Conservation (phyloP, 2,888 invertebrate genomes). For the Drosophila pseudotakahashii region DNA sequence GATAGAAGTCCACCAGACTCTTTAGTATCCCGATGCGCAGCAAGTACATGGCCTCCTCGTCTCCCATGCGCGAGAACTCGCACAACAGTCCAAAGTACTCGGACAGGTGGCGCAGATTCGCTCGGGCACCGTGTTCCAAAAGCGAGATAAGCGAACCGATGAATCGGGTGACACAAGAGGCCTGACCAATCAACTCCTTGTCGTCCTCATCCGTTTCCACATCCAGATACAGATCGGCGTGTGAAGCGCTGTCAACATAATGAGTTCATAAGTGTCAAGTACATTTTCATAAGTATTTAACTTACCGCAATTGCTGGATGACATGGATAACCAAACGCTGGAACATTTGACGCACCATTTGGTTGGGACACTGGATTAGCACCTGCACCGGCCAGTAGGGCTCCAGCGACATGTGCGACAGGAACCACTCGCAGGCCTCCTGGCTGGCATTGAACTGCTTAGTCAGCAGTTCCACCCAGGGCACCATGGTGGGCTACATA, state of each 20-base stretch:
- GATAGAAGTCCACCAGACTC: slow-evolving; percentile 95
- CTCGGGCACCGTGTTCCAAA: slow-evolving; percentile 94
- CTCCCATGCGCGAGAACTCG: slow-evolving; percentile 98
- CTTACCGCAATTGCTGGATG: slow-evolving; percentile 92
- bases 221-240: slow-evolving; percentile 87
- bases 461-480: slow-evolving; percentile 97
- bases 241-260: slow-evolving; percentile 84
- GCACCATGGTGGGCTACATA: slow-evolving; percentile 94
- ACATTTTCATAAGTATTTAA: not conserved
- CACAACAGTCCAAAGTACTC: slow-evolving; percentile 96
- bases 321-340: slow-evolving; percentile 97
- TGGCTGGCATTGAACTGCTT: slow-evolving; percentile 97
- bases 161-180: slow-evolving; percentile 96
- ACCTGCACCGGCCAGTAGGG: slow-evolving; percentile 98
- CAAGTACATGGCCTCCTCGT: slow-evolving; percentile 95
- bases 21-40: slow-evolving; percentile 94
- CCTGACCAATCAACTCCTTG: slow-evolving; percentile 87
- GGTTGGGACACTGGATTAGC: slow-evolving; percentile 97
- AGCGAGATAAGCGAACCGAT: slow-evolving; percentile 93
- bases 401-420: slow-evolving; percentile 96
- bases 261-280: slow-evolving; percentile 7
- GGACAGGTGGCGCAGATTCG: slow-evolving; percentile 93
- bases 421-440: slow-evolving; percentile 95
- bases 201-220: slow-evolving; percentile 85
- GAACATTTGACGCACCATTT: slow-evolving; percentile 98